Percentiles rank a stretch among this genome's conserved stretches.
Conservation (phyloP, 2,113 vertebrate species). For the Poeciliopsis turrubarensis region DNA sequence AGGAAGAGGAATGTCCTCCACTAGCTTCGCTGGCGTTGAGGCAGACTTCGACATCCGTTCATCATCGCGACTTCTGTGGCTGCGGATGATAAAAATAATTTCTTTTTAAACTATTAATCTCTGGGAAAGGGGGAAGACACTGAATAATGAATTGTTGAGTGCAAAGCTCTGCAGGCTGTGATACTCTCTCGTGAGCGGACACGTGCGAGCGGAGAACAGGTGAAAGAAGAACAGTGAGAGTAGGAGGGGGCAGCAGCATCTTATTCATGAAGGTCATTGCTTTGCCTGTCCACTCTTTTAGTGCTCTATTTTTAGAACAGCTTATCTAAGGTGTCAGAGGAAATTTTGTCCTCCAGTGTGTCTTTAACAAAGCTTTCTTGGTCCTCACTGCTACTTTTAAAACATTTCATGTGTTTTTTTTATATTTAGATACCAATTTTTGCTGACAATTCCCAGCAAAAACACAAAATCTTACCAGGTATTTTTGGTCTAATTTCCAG, state of each 20-base stretch:
- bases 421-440: not conserved
- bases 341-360: constrained; percentile 59
- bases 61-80: constrained; percentile 93
- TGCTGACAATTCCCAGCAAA: not conserved
- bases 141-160: constrained; percentile 43
- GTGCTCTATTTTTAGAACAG: constrained; percentile 74
- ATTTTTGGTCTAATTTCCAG: too few relatives aligned
- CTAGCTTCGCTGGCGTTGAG: constrained; percentile 87
- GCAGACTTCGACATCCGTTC: constrained; percentile 88
- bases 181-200: constrained; percentile 12
- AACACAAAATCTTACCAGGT: too few relatives aligned
- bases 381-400: constrained; percentile 32
- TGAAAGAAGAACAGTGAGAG: constrained; percentile 29
- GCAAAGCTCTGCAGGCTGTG: constrained; percentile 21
- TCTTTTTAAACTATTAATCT: constrained; percentile 14
- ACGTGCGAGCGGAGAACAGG: constrained; percentile 22
- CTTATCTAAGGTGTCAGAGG: constrained; percentile 68
- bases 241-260: constrained; percentile 18
- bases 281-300: constrained; percentile 61
- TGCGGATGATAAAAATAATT: constrained; percentile 57
- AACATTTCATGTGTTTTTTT: constrained; percentile 8
- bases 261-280: constrained; percentile 73
- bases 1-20: constrained; percentile 81
- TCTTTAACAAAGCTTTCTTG: constrained; percentile 27
- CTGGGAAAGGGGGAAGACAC: constrained; percentile 26